A percentile compares a stretch with the other conserved stretches of the same genome.
phyloP scores from a whole-genome alignment of 1,140 invertebrate species.

The Manduca sexta region DNA sequence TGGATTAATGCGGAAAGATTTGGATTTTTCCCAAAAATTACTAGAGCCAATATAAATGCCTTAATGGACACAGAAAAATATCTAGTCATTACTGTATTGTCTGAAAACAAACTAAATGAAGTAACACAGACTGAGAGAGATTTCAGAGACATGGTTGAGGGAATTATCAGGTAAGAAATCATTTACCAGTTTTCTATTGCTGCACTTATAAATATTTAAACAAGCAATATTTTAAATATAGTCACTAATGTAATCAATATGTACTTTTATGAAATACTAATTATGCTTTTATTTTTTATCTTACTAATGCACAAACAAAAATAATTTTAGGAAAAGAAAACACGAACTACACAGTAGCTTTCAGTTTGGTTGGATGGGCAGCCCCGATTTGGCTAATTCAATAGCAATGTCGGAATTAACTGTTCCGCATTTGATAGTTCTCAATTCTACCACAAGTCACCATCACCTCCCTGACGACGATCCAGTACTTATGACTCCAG shows the following conservation, averaged over 20 bases:
- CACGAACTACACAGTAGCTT: constrained; percentile 87
- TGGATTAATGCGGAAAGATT: constrained; percentile 96
- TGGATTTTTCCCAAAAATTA: constrained; percentile 91
- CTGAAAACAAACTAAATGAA: constrained; percentile 90
- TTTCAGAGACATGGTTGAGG: constrained; percentile 90
- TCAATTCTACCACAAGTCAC: constrained; percentile 92
- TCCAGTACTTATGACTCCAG: constrained; percentile 83
- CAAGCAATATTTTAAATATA: too few relatives aligned
- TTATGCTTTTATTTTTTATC: too few relatives aligned
- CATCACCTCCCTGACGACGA: constrained; percentile 93
- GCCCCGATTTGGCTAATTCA: constrained; percentile 89
- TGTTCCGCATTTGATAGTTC: constrained; percentile 89
- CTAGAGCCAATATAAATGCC: constrained; percentile 87
- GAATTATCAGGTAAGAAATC: constrained; percentile 77
- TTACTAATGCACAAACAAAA: not conserved
- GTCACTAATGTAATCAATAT: too few relatives aligned
- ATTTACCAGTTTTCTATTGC: constrained; percentile 2
- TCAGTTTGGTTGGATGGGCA: constrained; percentile 95
- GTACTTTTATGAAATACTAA: too few relatives aligned
- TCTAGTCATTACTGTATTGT: constrained; percentile 88
- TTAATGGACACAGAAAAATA: constrained; percentile 89
- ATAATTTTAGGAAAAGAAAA: constrained; percentile 76
- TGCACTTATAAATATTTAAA: too few relatives aligned
- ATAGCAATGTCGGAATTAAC: constrained; percentile 90
- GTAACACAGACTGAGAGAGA: constrained; percentile 86